These are phyloP conservation scores for Frieseomelitta varia DNA, from an alignment of 1,140 invertebrate species.

Conservation along the genomic window DNA sequence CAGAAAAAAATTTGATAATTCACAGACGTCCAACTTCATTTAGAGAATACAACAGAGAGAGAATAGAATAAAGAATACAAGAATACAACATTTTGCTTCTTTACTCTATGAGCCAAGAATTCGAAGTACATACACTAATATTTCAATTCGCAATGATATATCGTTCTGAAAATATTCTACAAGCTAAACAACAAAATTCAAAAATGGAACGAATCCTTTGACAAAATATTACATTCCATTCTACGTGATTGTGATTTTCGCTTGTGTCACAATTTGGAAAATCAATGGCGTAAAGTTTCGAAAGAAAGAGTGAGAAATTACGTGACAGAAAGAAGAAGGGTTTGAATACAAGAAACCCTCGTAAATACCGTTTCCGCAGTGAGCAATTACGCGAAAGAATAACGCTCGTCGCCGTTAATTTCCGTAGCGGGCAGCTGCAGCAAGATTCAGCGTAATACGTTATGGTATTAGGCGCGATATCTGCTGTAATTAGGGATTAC, in stretches of 20 bases:
- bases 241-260: no score
- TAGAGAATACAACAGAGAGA: no score
- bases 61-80: no score
- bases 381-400: conserved; percentile 16
- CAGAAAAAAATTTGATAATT: background rate
- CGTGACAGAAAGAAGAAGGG: background rate
- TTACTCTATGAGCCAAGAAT: background rate
- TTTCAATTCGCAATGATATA: background rate
- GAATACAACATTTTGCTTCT: background rate
- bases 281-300: background rate
- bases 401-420: conserved; percentile 12
- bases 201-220: background rate
- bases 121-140: no score
- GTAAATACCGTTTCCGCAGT: conserved; percentile 16
- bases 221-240: no score
- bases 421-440: conserved; percentile 1
- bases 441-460: conserved; percentile 51
- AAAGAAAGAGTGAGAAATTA: background rate
- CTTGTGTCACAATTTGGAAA: background rate
- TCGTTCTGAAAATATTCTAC: background rate
- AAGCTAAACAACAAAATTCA: background rate
- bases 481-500: conserved; percentile 65
- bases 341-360: no score
- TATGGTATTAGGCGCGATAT: conserved; percentile 60
- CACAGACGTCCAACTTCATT: background rate